Percentiles rank a stretch among this genome's conserved stretches.
Evolutionary conservation across 2,113 vertebrate species (phyloP).

Genomic region (Chaenogobius annularis): DNA sequence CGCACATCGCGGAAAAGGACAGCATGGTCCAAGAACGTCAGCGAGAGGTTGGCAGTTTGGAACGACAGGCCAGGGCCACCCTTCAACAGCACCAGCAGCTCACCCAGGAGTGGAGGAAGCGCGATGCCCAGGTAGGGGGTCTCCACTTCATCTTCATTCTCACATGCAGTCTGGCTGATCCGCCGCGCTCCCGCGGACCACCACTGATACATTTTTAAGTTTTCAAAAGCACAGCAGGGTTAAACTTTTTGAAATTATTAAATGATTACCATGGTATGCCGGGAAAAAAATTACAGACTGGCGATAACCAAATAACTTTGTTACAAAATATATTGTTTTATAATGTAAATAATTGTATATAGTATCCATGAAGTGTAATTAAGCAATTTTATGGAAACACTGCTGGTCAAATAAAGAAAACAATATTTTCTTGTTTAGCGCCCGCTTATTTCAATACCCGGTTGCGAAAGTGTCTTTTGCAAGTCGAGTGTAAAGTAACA

Average conservation of each 20-base stretch:
- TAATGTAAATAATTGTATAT: constrained; percentile 2
- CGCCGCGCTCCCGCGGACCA: constrained; percentile 53
- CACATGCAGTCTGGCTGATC: constrained; percentile 45
- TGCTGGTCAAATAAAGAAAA: constrained; percentile 80
- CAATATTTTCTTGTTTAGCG: constrained; percentile 78
- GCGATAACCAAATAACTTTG: background rate
- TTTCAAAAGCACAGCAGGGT: constrained; percentile 66
- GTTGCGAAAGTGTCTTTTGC: constrained; percentile 74
- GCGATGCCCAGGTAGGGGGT: constrained; percentile 89
- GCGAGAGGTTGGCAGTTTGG: constrained; percentile 87
- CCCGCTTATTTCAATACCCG: constrained; percentile 79
- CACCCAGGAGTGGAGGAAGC: constrained; percentile 88
- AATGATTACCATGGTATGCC: background rate
- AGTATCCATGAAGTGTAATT: constrained; percentile 60
- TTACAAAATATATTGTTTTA: constrained; percentile 15
- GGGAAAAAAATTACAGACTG: background rate
- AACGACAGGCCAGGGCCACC: constrained; percentile 85
- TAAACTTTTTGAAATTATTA: constrained; percentile 39
- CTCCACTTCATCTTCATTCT: constrained; percentile 59
- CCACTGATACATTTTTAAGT: constrained; percentile 55
- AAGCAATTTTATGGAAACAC: constrained; percentile 80
- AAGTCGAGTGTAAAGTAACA: constrained; percentile 27
- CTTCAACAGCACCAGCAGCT: constrained; percentile 88
- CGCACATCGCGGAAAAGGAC: constrained; percentile 91
- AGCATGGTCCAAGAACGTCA: constrained; percentile 91